Percentiles rank a stretch among this genome's conserved stretches.
phyloP scores from a whole-genome alignment of 2,888 invertebrate genomes.

The Drosophila siamana region DNA sequence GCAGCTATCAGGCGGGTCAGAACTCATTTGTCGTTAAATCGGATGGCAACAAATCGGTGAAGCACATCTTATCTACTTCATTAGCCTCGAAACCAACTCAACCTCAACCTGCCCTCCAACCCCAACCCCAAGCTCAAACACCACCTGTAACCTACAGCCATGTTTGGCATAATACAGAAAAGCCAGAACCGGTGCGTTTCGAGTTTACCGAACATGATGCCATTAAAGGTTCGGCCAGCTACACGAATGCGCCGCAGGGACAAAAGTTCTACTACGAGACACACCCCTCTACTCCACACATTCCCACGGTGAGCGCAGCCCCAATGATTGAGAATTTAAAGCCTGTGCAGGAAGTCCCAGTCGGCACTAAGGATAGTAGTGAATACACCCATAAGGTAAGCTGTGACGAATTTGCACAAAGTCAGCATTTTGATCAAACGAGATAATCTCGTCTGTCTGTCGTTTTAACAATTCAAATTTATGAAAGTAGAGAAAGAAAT shows the following conservation, averaged over 20 bases:
- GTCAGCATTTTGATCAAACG: no score
- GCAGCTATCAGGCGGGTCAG: slow-evolving; percentile 81
- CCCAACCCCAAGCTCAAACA: slow-evolving; percentile 26
- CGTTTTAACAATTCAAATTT: no score
- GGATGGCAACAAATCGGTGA: slow-evolving; percentile 81
- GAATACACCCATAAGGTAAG: slow-evolving; percentile 74
- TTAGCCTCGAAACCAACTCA: slow-evolving; percentile 55
- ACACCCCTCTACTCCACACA: slow-evolving; percentile 45
- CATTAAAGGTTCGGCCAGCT: slow-evolving; percentile 75
- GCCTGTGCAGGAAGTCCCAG: slow-evolving; percentile 50
- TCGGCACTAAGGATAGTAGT: slow-evolving; percentile 74
- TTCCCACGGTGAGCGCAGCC: slow-evolving; percentile 30
- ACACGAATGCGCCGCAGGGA: slow-evolving; percentile 77
- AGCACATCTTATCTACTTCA: slow-evolving; percentile 73
- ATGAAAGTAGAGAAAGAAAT: no score
- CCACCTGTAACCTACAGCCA: slow-evolving; percentile 55
- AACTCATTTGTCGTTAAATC: slow-evolving; percentile 82
- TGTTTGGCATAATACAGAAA: slow-evolving; percentile 60
- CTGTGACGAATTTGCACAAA: neutral
- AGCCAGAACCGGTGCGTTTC: slow-evolving; percentile 81
- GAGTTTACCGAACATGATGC: slow-evolving; percentile 85
- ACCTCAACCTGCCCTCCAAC: slow-evolving; percentile 1
- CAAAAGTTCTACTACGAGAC: slow-evolving; percentile 62
- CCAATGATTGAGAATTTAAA: slow-evolving; percentile 34
- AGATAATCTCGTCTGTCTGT: neutral